A percentile compares a stretch with the other conserved stretches of the same genome.
Evolutionary conservation across 2,888 invertebrate genomes (phyloP).

Genomic region (Drosophila meridiana): DNA sequence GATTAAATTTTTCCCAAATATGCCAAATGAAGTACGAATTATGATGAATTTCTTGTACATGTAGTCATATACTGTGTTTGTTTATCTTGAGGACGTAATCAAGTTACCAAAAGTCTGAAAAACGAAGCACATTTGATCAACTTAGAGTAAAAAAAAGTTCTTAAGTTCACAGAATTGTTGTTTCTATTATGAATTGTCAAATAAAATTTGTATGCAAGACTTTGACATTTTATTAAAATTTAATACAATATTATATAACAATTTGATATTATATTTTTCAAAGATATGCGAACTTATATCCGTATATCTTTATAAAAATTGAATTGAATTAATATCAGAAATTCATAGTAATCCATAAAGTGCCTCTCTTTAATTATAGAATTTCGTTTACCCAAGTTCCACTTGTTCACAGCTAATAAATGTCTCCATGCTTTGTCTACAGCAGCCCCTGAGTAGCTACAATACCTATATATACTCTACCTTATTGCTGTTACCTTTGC

Average conservation of each 20-base stretch:
- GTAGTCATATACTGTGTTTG: too few species aligned
- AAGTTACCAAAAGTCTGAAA: background rate
- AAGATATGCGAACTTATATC: too few species aligned
- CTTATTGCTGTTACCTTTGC: background rate
- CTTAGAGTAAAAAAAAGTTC: background rate
- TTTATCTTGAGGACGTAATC: background rate
- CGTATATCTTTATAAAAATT: background rate
- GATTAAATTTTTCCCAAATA: background rate
- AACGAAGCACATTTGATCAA: background rate
- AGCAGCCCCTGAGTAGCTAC: background rate
- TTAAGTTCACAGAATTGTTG: too few species aligned
- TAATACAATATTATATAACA: too few species aligned
- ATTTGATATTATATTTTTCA: too few species aligned
- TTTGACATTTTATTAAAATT: too few species aligned
- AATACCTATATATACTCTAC: background rate
- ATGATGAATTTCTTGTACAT: too few species aligned
- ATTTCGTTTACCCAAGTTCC: background rate
- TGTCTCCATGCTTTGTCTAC: background rate
- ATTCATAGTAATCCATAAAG: background rate
- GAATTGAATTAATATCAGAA: background rate
- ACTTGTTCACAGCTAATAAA: background rate
- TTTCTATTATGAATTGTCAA: too few species aligned
- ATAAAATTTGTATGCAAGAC: too few species aligned
- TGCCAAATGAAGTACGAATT: background rate
- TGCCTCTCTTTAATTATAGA: background rate